A percentile compares a stretch with the other conserved stretches of the same genome.
These are phyloP conservation scores for Hippoglossus hippoglossus DNA, from an alignment of 2,797 vertebrate genomes.

Conservation along the genomic window DNA sequence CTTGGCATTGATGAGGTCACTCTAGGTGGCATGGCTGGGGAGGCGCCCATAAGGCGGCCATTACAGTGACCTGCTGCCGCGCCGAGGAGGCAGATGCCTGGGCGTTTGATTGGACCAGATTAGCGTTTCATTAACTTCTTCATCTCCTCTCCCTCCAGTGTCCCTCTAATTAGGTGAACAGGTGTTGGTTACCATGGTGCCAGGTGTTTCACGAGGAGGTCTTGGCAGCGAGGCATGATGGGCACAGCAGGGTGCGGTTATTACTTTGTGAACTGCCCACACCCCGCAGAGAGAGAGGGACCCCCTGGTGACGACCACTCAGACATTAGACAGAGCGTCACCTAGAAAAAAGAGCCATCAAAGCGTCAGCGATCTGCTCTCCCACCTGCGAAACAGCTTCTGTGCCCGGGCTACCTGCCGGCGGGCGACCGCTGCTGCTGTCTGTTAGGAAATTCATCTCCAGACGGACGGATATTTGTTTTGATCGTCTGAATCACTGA, in stretches of 20 bases:
- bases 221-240: constrained; percentile 67
- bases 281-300: constrained; percentile 22
- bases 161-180: constrained; percentile 73
- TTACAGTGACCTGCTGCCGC: constrained; percentile 55
- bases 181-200: constrained; percentile 72
- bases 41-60: constrained; percentile 44
- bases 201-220: constrained; percentile 71
- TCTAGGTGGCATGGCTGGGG: constrained; percentile 49
- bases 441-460: constrained; percentile 5
- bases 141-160: constrained; percentile 64
- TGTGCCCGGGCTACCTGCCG: constrained; percentile 17
- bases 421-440: not conserved
- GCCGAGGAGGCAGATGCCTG: constrained; percentile 42
- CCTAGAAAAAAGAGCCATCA: constrained; percentile 54
- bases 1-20: constrained; percentile 57
- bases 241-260: constrained; percentile 43
- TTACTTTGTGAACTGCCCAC: constrained; percentile 54
- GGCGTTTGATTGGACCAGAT: constrained; percentile 65
- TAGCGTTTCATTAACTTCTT: constrained; percentile 69
- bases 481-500: not conserved
- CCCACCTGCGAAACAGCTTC: constrained; percentile 24
- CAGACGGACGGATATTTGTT: not conserved
- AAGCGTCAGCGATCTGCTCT: constrained; percentile 25
- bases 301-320: constrained; percentile 32
- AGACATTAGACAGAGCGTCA: constrained; percentile 57